A percentile compares a stretch with the other conserved stretches of the same genome.
phyloP scores from a whole-genome alignment of 2,113 vertebrate genomes.

The Synchiropus splendidus region DNA sequence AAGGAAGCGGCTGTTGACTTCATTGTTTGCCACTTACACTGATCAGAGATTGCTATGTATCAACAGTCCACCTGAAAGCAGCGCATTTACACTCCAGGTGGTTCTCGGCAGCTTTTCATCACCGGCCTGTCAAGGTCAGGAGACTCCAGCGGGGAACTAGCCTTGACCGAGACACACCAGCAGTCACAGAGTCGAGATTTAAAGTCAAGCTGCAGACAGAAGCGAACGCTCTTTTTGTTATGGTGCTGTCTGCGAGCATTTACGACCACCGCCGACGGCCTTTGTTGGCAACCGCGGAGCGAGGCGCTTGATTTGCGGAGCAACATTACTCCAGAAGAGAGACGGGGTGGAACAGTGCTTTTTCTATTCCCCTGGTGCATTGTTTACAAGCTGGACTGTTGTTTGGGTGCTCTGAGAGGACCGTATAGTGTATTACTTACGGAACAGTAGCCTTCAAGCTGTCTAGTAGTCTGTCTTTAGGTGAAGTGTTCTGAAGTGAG shows the following conservation, averaged over 20 bases:
- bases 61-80: conserved; percentile 16
- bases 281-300: conserved; percentile 56
- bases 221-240: conserved; percentile 49
- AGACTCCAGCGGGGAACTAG: conserved; percentile 14
- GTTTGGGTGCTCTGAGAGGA: conserved; percentile 38
- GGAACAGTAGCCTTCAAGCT: conserved; percentile 17
- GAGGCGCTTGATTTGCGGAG: conserved; percentile 40
- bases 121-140: conserved; percentile 32
- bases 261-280: conserved; percentile 53
- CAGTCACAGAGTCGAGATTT: conserved; percentile 24
- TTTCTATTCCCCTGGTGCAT: conserved; percentile 50
- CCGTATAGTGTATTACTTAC: conserved; percentile 16
- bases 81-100: conserved; percentile 18
- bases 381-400: conserved; percentile 30
- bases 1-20: conserved; percentile 40
- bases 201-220: conserved; percentile 30
- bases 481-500: conserved; percentile 6
- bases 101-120: conserved; percentile 28
- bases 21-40: conserved; percentile 42
- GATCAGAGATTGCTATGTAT: conserved; percentile 27
- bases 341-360: neutral
- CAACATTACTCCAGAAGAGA: too few species aligned
- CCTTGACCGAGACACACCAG: conserved; percentile 14
- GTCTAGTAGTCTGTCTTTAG: conserved; percentile 11
- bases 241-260: conserved; percentile 58